Evolutionary conservation across 2,113 vertebrate genomes (phyloP), one percentile per base, ranked within the genome.

Genomic region (Python bivittatus): DNA sequence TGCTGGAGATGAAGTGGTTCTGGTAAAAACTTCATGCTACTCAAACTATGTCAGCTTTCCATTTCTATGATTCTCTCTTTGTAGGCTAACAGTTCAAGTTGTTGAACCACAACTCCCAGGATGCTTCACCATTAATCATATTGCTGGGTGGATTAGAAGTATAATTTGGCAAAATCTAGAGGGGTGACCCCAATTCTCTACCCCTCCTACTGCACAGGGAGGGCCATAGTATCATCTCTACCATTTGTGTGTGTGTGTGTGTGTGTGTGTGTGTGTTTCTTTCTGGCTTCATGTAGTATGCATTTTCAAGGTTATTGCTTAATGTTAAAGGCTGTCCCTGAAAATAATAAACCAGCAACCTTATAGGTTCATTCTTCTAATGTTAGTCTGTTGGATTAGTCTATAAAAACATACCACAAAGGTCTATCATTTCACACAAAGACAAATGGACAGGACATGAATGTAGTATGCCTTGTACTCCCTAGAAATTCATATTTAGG

Each of bases 1-100:
- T 92, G 93, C 86, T 90, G 84, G n/a, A 95, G 91, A 95, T 23
- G 25, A 0, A 90, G 95, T 94, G 92, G 94, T 96, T 96, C 27
- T n/a, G 23, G 48, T 13, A n/a, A 25, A 27, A 88, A 61, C 23
- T 54, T 23, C 72, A 42, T 38, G 33, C 25, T 17, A n/a, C 42
- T 88, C 57, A 61, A 64, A 27, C 44, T 52, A 42, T 23, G 8
- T 61, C 58, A 89, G n/a, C 15, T 22, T 68, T 22, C 29, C 6
- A 33, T 54, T 33, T 29, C n/a, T 56, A 3, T 87, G 53, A 17
- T 56, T 56, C 17, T 42, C 33, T 79, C 17, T 79, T 79, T 79
- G 33, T 42, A 79, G 72, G 72, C 72, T 56, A 57, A 57, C 56
- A 60, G 10, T 42, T 60, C 72, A 79, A 79, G 9, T 13, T 38